phyloP scores from a whole-genome alignment of 2,888 invertebrate species.

The Drosophila seclusa region DNA sequence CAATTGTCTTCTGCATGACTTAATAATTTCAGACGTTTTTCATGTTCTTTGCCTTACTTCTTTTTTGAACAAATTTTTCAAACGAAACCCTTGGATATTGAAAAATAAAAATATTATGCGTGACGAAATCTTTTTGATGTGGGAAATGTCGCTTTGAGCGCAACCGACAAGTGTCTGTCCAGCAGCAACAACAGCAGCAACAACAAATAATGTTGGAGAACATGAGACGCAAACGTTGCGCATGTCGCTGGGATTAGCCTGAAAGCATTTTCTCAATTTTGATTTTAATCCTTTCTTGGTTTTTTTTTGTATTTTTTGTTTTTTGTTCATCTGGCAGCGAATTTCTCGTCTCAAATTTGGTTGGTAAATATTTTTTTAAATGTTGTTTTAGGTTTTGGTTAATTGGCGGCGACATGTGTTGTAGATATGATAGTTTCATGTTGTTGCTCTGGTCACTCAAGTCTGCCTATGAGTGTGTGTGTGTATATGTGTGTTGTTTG shows the following conservation, averaged over 20 bases:
- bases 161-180: constrained; percentile 79
- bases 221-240: constrained; percentile 66
- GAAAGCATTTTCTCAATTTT: constrained; percentile 76
- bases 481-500: constrained; percentile 32
- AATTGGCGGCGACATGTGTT: constrained; percentile 82
- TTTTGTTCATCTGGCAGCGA: constrained; percentile 47
- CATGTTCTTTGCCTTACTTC: constrained; percentile 5
- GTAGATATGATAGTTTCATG: constrained; percentile 56
- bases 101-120: constrained; percentile 65
- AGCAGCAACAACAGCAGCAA: constrained; percentile 53
- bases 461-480: constrained; percentile 45
- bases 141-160: constrained; percentile 81
- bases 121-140: constrained; percentile 82
- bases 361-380: constrained; percentile 67
- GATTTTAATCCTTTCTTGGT: constrained; percentile 71
- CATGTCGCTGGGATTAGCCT: constrained; percentile 80
- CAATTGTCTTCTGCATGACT: constrained; percentile 81
- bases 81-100: constrained; percentile 53
- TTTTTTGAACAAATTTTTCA: constrained; percentile 61
- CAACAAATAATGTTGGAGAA: constrained; percentile 48
- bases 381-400: constrained; percentile 73
- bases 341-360: constrained; percentile 38
- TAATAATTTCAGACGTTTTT: constrained; percentile 62
- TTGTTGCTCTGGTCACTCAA: constrained; percentile 48
- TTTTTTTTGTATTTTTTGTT: constrained; percentile 37